A percentile compares a stretch with the other conserved stretches of the same genome.
Evolutionary conservation across 1,140 invertebrate genomes (phyloP).

Genomic region (Lasioglossum albipes): DNA sequence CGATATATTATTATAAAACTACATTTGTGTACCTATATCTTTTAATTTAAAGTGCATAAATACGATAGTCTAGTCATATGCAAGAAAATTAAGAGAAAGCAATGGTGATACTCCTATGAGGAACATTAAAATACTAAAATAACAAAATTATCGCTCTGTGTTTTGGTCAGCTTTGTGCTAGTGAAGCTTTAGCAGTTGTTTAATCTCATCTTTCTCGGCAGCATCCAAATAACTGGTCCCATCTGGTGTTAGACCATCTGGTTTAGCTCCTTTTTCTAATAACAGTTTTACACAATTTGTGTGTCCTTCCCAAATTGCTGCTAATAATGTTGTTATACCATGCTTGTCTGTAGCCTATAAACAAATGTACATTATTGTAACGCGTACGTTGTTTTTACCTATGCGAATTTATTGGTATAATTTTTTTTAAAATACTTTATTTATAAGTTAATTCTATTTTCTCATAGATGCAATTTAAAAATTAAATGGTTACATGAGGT

Average conservation of each 20-base stretch:
- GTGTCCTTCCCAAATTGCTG: slow-evolving; percentile 98
- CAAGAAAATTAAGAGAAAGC: slow-evolving; percentile 74
- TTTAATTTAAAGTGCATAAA: slow-evolving; percentile 65
- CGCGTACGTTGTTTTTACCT: background rate
- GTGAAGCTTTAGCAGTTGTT: slow-evolving; percentile 83
- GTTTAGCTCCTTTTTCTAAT: slow-evolving; percentile 92
- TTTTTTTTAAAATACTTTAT: no score
- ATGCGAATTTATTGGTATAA: background rate
- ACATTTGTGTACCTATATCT: slow-evolving; percentile 47
- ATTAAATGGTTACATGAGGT: no score
- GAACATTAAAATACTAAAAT: slow-evolving; percentile 77
- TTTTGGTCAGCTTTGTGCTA: slow-evolving; percentile 73
- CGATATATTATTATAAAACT: slow-evolving; percentile 63
- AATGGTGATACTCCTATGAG: slow-evolving; percentile 73
- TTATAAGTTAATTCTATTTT: no score
- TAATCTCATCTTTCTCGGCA: slow-evolving; percentile 96
- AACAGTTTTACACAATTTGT: slow-evolving; percentile 93
- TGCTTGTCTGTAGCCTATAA: slow-evolving; percentile 93
- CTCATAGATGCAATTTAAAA: no score
- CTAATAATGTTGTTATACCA: slow-evolving; percentile 94
- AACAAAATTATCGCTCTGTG: slow-evolving; percentile 73
- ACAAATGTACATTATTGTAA: slow-evolving; percentile 26
- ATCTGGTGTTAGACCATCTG: slow-evolving; percentile 91
- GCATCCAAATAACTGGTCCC: slow-evolving; percentile 92
- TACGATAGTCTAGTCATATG: slow-evolving; percentile 61